Conservation (phyloP, 92 coral and sea anemone genomes). For the Isaurus tuberculatus region DNA sequence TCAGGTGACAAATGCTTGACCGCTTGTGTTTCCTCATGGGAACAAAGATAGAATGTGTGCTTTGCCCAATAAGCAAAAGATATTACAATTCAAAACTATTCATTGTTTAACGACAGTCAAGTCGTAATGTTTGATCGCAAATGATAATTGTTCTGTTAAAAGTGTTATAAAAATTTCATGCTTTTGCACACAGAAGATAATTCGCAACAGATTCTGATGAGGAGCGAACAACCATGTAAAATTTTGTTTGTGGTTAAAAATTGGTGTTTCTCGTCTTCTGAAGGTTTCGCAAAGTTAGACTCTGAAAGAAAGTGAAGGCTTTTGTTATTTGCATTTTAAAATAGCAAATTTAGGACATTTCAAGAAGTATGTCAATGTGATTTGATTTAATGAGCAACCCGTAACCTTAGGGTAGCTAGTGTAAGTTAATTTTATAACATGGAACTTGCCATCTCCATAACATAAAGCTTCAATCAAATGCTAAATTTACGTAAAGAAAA, state of each 20-base stretch:
- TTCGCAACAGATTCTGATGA: slow-evolving; percentile 36
- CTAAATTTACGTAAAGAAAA: background rate
- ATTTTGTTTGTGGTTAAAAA: background rate
- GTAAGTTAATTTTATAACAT: background rate
- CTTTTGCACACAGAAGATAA: slow-evolving; percentile 40
- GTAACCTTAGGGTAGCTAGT: background rate
- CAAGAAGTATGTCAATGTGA: background rate
- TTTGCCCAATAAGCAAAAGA: slow-evolving; percentile 13
- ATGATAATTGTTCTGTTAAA: slow-evolving; percentile 21
- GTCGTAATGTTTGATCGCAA: slow-evolving; percentile 31
- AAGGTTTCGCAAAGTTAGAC: background rate
- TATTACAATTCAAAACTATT: slow-evolving; percentile 20
- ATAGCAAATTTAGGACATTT: background rate
- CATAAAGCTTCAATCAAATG: background rate
- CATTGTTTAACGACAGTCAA: slow-evolving; percentile 38
- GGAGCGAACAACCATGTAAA: background rate
- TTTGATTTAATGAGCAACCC: background rate
- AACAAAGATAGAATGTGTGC: slow-evolving; percentile 14
- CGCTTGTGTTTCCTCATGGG: background rate
- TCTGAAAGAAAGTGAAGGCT: background rate
- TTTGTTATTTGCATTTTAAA: background rate
- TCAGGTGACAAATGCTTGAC: slow-evolving; percentile 36
- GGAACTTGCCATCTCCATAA: background rate
- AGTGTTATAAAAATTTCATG: slow-evolving; percentile 37
- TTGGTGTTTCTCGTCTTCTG: background rate